These are phyloP conservation scores for Polypedilum vanderplanki DNA, from an alignment of 1,140 invertebrate genomes.

Conservation along the genomic window DNA sequence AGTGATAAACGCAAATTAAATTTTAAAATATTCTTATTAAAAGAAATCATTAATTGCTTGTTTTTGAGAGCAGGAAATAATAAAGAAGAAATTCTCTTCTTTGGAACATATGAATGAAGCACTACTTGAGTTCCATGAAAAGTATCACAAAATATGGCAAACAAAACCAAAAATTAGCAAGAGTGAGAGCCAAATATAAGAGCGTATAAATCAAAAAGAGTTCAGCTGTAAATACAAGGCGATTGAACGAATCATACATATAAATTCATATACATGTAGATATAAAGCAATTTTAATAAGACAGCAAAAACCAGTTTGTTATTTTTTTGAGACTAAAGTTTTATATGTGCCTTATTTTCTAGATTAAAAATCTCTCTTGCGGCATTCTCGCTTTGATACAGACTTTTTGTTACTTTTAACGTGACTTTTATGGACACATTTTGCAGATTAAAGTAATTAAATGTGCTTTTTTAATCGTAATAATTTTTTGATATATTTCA, in stretches of 20 bases:
- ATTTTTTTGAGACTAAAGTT: not conserved
- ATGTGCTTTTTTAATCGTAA: not conserved
- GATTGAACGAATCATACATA: conserved; percentile 11
- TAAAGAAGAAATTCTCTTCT: not conserved
- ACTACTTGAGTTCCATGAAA: not conserved
- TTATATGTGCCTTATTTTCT: conserved; percentile 12
- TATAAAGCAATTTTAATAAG: conserved; percentile 3
- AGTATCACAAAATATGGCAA: not conserved
- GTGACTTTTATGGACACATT: conserved; percentile 17
- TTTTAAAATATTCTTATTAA: no score
- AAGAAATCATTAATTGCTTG: no score
- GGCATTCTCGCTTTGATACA: not conserved
- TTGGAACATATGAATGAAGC: not conserved
- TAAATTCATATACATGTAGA: not conserved
- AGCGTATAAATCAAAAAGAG: conserved; percentile 15
- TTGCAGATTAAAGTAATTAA: conserved; percentile 13
- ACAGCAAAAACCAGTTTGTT: not conserved
- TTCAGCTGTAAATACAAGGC: conserved; percentile 4
- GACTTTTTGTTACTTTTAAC: not conserved
- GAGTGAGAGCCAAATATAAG: not conserved
- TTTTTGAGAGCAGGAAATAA: not conserved
- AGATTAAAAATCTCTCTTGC: not conserved
- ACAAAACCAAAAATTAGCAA: not conserved
- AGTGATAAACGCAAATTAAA: no score
- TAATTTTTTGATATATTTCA: not conserved